Percentiles rank a stretch among this genome's conserved stretches.
phyloP scores from a whole-genome alignment of 2,888 invertebrate genomes.

The Zonitis immaculata region DNA sequence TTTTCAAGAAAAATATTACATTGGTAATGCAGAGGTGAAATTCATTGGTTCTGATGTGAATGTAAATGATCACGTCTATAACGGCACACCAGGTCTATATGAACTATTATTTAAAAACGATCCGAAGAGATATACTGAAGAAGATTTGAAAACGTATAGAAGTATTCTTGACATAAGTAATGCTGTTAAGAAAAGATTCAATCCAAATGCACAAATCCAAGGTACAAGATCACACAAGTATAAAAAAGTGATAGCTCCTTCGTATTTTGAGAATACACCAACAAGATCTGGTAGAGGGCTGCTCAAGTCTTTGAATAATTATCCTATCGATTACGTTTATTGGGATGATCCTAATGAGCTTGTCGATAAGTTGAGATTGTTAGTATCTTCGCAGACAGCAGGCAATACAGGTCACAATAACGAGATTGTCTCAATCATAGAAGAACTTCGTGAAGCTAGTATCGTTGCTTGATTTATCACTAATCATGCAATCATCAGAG shows the following conservation, averaged over 20 bases:
- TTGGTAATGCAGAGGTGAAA: conserved; percentile 1
- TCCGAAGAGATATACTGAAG: background rate
- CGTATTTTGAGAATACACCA: too few species aligned
- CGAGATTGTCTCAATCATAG: conserved; percentile 13
- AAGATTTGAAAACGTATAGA: background rate
- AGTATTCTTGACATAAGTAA: background rate
- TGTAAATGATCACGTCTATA: background rate
- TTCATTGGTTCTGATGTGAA: background rate
- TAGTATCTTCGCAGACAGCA: conserved; percentile 11
- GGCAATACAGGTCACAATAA: conserved; percentile 10
- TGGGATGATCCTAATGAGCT: too few species aligned
- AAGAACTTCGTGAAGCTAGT: conserved; percentile 8
- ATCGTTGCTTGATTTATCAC: conserved; percentile 5
- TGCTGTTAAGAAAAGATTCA: background rate
- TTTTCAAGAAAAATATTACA: background rate
- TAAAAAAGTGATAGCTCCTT: background rate
- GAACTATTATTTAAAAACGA: conserved; percentile 5
- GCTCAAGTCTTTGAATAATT: too few species aligned
- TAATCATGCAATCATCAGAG: too few species aligned
- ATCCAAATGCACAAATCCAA: background rate
- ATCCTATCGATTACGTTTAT: too few species aligned
- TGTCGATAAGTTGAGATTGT: conserved; percentile 9
- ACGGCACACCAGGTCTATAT: conserved; percentile 4
- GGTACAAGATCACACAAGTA: background rate
- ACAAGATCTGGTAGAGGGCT: too few species aligned